Evolutionary conservation across 2,888 invertebrate species (phyloP).

Genomic region (Zele albiditarsus): DNA sequence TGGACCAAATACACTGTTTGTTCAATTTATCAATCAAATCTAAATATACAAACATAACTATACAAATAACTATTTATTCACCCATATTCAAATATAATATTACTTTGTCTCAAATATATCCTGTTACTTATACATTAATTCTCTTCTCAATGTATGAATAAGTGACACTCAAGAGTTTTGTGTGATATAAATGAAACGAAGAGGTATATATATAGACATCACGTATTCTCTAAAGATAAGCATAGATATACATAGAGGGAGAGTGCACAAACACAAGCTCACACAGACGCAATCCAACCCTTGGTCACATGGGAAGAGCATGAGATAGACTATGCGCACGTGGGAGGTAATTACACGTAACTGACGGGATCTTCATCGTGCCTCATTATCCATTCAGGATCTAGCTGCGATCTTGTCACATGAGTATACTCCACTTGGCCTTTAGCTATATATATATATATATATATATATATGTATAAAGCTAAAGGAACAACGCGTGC

Average conservation of each 20-base stretch:
- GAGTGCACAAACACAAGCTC: slow-evolving; percentile 24
- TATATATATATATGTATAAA: not conserved
- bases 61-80: no score
- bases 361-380: slow-evolving; percentile 66
- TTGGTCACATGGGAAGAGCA: slow-evolving; percentile 25
- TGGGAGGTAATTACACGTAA: slow-evolving; percentile 65
- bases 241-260: slow-evolving; percentile 14
- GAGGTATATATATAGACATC: slow-evolving; percentile 48
- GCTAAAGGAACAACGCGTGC: not conserved
- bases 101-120: no score
- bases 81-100: no score
- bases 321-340: slow-evolving; percentile 45
- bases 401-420: slow-evolving; percentile 61
- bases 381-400: slow-evolving; percentile 64
- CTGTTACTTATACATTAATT: no score
- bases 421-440: slow-evolving; percentile 50
- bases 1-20: no score
- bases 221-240: slow-evolving; percentile 36
- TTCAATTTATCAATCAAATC: no score
- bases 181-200: slow-evolving; percentile 38
- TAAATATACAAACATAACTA: no score
- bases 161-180: not conserved
- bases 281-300: slow-evolving; percentile 33
- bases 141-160: no score
- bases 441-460: slow-evolving; percentile 22